phyloP scores from a whole-genome alignment of 2,113 vertebrate species.

The Chascanopsetta lugubris region DNA sequence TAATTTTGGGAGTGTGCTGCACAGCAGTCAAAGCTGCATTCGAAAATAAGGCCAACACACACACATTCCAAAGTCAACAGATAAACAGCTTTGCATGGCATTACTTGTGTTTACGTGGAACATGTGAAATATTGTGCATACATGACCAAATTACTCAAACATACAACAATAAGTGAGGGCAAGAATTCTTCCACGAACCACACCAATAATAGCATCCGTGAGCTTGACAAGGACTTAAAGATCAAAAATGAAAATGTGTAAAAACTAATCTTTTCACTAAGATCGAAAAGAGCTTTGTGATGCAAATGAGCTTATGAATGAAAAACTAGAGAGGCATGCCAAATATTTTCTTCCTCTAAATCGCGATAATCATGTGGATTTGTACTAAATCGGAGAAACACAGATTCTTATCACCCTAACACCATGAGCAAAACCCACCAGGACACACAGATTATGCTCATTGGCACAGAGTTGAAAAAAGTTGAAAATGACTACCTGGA shows the following conservation, averaged over 20 bases:
- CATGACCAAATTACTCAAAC: background rate
- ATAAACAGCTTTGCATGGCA: background rate
- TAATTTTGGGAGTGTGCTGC: background rate
- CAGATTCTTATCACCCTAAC: background rate
- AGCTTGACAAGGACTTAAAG: background rate
- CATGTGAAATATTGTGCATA: background rate
- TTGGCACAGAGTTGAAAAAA: no score
- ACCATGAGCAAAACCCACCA: background rate
- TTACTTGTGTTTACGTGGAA: background rate
- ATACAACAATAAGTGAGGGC: background rate
- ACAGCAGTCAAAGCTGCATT: background rate
- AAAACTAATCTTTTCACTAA: background rate
- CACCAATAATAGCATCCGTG: background rate
- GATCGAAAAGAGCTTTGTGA: background rate
- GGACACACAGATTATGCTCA: no score
- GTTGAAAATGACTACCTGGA: no score
- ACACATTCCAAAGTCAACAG: background rate
- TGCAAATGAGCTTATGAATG: background rate
- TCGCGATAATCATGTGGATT: background rate
- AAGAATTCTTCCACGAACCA: background rate
- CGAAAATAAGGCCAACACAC: background rate
- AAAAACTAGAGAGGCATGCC: background rate
- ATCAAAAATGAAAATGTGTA: background rate
- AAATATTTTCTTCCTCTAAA: background rate
- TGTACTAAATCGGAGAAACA: background rate